These are phyloP conservation scores for Muscina levida DNA, from an alignment of 2,888 invertebrate genomes.

Conservation along the genomic window DNA sequence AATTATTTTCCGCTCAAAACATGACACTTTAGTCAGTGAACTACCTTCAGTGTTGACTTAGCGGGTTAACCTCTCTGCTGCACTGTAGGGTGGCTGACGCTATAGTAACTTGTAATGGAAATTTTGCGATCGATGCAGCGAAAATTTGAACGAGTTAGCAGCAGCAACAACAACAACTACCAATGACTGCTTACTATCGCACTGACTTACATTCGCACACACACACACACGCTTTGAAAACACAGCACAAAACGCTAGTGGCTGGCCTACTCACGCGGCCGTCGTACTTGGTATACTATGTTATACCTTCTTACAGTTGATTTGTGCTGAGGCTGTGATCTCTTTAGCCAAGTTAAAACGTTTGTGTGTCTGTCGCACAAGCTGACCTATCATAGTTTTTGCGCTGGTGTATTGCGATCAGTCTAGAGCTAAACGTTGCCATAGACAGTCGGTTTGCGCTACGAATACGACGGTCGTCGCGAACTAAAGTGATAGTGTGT, in stretches of 20 bases:
- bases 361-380: slow-evolving; percentile 10
- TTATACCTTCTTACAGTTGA: background rate
- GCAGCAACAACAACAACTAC: slow-evolving; percentile 24
- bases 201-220: too few species aligned
- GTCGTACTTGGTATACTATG: slow-evolving; percentile 13
- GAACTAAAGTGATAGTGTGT: slow-evolving; percentile 23
- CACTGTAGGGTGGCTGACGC: background rate
- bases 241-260: slow-evolving; percentile 20
- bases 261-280: slow-evolving; percentile 14
- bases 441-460: slow-evolving; percentile 44
- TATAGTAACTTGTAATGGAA: slow-evolving; percentile 45
- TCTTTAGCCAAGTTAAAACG: slow-evolving; percentile 29
- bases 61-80: too few species aligned
- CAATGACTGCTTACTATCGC: background rate
- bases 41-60: too few species aligned
- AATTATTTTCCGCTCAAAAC: too few species aligned
- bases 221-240: background rate
- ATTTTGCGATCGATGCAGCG: slow-evolving; percentile 49
- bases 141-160: slow-evolving; percentile 42
- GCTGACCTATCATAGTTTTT: slow-evolving; percentile 45
- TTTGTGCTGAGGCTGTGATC: slow-evolving; percentile 48
- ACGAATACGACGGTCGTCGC: slow-evolving; percentile 47
- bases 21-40: too few species aligned
- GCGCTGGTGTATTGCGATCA: slow-evolving; percentile 41
- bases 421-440: slow-evolving; percentile 63